A percentile compares a stretch with the other conserved stretches of the same genome.
These are phyloP conservation scores for Fregetta grallaria DNA, from an alignment of 2,113 vertebrate genomes.

Conservation along the genomic window DNA sequence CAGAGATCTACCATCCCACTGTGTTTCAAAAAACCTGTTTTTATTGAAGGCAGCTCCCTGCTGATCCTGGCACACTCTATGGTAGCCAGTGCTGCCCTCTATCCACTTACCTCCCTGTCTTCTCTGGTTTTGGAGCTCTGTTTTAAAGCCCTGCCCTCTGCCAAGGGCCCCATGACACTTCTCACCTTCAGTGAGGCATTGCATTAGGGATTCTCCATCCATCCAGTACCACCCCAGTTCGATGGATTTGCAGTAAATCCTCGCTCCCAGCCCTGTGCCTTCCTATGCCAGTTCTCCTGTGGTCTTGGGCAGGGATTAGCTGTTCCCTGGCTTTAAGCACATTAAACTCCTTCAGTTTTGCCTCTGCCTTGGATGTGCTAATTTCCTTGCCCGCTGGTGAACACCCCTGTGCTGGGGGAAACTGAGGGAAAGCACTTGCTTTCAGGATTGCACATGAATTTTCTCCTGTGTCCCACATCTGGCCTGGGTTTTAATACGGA, in stretches of 20 bases:
- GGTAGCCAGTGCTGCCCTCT: background rate
- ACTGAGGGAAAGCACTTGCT: background rate
- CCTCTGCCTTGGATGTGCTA: conserved; percentile 31
- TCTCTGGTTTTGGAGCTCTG: background rate
- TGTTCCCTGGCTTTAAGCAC: conserved; percentile 34
- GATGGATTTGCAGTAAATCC: conserved; percentile 17
- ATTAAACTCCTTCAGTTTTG: conserved; percentile 59
- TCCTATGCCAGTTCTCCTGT: conserved; percentile 1
- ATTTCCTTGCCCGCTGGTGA: conserved; percentile 5
- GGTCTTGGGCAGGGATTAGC: conserved; percentile 24
- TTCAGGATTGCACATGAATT: background rate
- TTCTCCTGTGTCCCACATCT: background rate
- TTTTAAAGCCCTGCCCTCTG: background rate
- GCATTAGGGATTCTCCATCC: conserved; percentile 3
- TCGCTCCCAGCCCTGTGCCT: conserved; percentile 12
- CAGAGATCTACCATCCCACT: background rate
- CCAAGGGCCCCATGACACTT: fast-evolving
- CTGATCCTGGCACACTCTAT: background rate
- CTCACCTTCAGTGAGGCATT: background rate
- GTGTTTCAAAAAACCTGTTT: background rate
- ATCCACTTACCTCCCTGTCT: background rate
- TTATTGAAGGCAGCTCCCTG: background rate
- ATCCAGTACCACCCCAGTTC: background rate
- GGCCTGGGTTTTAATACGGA: background rate
- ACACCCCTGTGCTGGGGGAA: background rate